Percentiles rank a stretch among this genome's conserved stretches.
Evolutionary conservation across 2,797 vertebrate genomes (phyloP).

Genomic region (Muraenolepis orangiensis): DNA sequence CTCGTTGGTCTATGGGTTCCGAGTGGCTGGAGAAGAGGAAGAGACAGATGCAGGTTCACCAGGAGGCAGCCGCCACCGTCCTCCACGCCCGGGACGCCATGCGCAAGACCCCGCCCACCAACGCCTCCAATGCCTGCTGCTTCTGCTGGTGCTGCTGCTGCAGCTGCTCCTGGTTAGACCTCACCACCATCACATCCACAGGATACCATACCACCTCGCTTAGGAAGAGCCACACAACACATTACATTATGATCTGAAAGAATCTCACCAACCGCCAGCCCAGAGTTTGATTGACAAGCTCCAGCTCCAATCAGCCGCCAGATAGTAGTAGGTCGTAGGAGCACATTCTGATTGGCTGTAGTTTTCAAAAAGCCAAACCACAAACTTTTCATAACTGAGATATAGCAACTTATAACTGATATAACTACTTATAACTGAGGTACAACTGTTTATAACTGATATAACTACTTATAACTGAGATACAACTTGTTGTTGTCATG

Average conservation of each 20-base stretch:
- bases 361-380: no score
- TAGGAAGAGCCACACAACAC: no score
- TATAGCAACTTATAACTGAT: no score
- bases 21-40: slow-evolving; percentile 77
- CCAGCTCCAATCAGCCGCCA: no score
- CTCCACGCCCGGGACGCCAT: slow-evolving; percentile 69
- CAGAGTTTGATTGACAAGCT: background rate
- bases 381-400: no score
- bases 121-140: slow-evolving; percentile 91
- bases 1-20: slow-evolving; percentile 62
- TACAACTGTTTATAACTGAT: no score
- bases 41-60: slow-evolving; percentile 79
- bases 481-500: no score
- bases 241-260: background rate
- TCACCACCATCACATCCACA: slow-evolving; percentile 3
- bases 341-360: no score
- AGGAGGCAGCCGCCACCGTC: slow-evolving; percentile 73
- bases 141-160: slow-evolving; percentile 99
- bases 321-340: no score
- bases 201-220: no score
- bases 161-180: slow-evolving; percentile 94
- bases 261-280: background rate
- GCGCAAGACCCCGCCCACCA: slow-evolving; percentile 60
- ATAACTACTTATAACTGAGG: no score
- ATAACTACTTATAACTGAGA: no score